Evolutionary conservation across 2,113 vertebrate species (phyloP).

Genomic region (Thryonomys swinderianus): DNA sequence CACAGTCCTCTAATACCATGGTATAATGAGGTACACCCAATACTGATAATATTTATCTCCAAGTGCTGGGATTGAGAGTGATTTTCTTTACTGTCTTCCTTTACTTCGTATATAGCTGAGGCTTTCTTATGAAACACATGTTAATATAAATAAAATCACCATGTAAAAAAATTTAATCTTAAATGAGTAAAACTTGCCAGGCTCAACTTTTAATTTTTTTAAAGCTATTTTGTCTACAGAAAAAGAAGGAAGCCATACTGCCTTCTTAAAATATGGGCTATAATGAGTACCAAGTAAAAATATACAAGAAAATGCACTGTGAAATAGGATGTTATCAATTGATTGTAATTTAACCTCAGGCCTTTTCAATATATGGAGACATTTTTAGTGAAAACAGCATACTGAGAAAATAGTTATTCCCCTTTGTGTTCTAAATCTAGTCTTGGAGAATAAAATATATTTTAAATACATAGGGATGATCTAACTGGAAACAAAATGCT

Average conservation of each 20-base stretch:
- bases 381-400: neutral
- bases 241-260: neutral
- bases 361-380: neutral
- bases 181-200: neutral
- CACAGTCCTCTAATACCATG: neutral
- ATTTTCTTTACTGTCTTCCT: neutral
- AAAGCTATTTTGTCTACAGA: neutral
- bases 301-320: neutral
- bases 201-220: neutral
- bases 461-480: neutral
- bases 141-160: neutral
- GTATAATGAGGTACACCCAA: neutral
- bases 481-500: neutral
- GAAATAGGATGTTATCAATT: neutral
- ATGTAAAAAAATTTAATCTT: conserved; percentile 6
- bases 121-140: neutral
- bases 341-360: neutral
- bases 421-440: neutral
- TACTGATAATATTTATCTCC: neutral
- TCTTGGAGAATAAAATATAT: neutral
- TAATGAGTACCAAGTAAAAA: neutral
- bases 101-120: neutral
- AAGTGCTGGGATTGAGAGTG: neutral
- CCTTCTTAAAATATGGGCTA: neutral
- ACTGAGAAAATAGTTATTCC: neutral